These are phyloP conservation scores for Cyanistes caeruleus DNA, from an alignment of 2,113 vertebrate genomes.

Conservation along the genomic window DNA sequence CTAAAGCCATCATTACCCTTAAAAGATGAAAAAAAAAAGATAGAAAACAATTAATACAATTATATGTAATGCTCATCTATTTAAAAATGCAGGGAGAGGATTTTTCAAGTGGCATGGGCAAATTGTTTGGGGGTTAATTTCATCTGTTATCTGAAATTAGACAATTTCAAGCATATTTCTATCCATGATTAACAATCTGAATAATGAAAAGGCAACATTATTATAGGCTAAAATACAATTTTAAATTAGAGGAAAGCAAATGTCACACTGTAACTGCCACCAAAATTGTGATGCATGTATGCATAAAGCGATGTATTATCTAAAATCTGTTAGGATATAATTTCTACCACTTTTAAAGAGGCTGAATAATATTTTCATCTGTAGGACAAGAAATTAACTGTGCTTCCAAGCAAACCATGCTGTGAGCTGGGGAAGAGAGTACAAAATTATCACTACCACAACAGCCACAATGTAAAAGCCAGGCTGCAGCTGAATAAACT, in stretches of 20 bases:
- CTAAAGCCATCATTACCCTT: slow-evolving; percentile 90
- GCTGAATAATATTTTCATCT: neutral
- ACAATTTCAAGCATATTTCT: neutral
- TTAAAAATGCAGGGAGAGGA: neutral
- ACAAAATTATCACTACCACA: neutral
- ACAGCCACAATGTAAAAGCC: neutral
- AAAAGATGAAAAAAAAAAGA: neutral
- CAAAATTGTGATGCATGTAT: neutral
- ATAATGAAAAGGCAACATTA: neutral
- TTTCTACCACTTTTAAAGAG: neutral
- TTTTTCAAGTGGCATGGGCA: neutral
- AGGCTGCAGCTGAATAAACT: neutral
- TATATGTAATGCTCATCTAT: neutral
- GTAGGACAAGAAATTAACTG: neutral
- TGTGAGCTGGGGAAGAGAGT: neutral
- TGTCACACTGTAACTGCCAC: neutral
- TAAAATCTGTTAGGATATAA: neutral
- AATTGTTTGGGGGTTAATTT: neutral
- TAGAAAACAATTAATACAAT: neutral
- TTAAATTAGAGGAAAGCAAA: neutral
- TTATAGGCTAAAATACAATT: neutral
- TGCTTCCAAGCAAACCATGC: neutral
- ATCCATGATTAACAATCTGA: neutral
- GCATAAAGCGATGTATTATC: neutral
- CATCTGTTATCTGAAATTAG: neutral